phyloP scores from a whole-genome alignment of 2,888 invertebrate species.

The Drosophila mettleri region DNA sequence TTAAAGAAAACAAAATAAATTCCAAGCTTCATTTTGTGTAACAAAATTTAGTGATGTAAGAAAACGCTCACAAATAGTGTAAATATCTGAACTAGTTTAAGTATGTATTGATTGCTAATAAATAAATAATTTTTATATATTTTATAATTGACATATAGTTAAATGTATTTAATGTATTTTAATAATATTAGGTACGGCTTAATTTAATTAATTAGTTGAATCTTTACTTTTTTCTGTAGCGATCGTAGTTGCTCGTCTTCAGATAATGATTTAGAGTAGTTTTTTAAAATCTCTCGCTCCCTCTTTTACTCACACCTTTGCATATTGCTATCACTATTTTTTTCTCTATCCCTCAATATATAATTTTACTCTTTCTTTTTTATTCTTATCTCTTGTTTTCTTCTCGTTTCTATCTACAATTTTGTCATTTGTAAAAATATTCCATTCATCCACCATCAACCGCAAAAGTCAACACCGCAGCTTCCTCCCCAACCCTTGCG shows the following conservation, averaged over 20 bases:
- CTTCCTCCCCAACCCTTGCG: not conserved
- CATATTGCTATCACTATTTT: not conserved
- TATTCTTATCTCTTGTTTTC: not conserved
- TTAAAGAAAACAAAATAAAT: not conserved
- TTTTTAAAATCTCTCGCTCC: too few relatives aligned
- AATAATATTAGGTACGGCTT: too few relatives aligned
- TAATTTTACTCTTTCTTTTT: too few relatives aligned
- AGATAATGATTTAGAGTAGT: too few relatives aligned
- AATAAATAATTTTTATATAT: too few relatives aligned
- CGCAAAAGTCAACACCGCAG: constrained; percentile 27
- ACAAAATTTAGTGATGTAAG: not conserved
- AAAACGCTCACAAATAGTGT: too few relatives aligned
- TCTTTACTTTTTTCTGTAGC: too few relatives aligned
- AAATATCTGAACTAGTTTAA: not conserved
- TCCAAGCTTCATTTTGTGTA: not conserved
- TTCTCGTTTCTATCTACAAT: not conserved
- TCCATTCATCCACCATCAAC: constrained; percentile 48
- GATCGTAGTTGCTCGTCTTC: too few relatives aligned
- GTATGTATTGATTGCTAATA: not conserved
- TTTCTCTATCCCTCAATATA: not conserved
- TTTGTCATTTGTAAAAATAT: constrained; percentile 16
- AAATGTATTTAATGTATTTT: too few relatives aligned
- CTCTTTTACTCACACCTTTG: too few relatives aligned
- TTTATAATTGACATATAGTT: too few relatives aligned
- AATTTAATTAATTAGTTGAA: too few relatives aligned